Evolutionary conservation across 1,140 invertebrate genomes (phyloP).

Genomic region (Drosophila azteca): DNA sequence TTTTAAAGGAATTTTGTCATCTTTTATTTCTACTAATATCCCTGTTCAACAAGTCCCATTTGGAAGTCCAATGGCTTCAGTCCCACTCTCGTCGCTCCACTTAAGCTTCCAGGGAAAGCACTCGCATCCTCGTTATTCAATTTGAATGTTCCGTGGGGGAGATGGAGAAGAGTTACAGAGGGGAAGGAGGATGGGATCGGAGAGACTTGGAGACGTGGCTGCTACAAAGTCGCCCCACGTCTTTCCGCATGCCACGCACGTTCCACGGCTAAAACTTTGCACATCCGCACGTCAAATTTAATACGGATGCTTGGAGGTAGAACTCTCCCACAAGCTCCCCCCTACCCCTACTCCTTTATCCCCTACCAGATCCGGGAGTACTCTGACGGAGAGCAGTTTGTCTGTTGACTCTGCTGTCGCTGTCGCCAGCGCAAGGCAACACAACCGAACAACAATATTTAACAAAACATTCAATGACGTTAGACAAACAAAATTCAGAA

Average conservation of each 20-base stretch:
- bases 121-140: slow-evolving; percentile 49
- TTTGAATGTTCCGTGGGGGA: slow-evolving; percentile 27
- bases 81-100: neutral
- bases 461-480: slow-evolving; percentile 50
- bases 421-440: slow-evolving; percentile 2
- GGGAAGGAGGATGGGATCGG: too few species aligned
- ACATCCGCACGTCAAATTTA: slow-evolving; percentile 62
- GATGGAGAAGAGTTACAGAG: neutral
- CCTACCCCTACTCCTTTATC: too few species aligned
- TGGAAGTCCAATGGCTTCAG: slow-evolving; percentile 28
- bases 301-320: slow-evolving; percentile 40
- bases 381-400: slow-evolving; percentile 30
- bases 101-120: slow-evolving; percentile 12
- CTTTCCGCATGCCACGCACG: slow-evolving; percentile 51
- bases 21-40: too few species aligned
- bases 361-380: slow-evolving; percentile 3
- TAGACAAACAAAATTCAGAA: slow-evolving; percentile 42
- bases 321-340: slow-evolving; percentile 7
- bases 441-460: slow-evolving; percentile 27
- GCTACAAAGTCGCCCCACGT: slow-evolving; percentile 22
- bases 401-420: slow-evolving; percentile 4
- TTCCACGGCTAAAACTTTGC: slow-evolving; percentile 60
- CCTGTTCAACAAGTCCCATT: slow-evolving; percentile 30
- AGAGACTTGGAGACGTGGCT: slow-evolving; percentile 16
- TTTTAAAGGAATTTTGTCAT: too few species aligned